Evolutionary conservation across 2,888 invertebrate species (phyloP), one percentile per base, ranked within the genome.

Genomic region (Sarcophaga carnaria): DNA sequence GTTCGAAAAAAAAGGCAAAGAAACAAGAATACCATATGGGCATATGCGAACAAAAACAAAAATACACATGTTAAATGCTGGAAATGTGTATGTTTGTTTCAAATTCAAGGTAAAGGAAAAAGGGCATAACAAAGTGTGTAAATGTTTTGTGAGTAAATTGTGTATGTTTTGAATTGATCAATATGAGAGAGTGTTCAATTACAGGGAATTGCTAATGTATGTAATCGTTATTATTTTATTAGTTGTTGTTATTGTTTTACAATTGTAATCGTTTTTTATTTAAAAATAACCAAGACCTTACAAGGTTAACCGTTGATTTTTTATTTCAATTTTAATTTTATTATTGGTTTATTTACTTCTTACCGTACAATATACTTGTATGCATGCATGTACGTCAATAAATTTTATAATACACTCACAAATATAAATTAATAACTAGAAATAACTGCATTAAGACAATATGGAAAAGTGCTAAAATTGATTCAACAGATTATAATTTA

Each of bases 241-340:
- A 62, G 54, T 64, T 76, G 66, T 67, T 27, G 27, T 59, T 59
- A 11, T 77, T 75, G 22, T 82, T 70, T 45, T n/a, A 49, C 74
- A 67, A 54, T 12, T 62, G 74, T 75, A 69, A 75, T 75, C 70
- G 59, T 80, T 84, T 75, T 63, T 74, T 37, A 37, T 75, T 80
- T 80, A 2, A 54, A 82, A 79, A 75, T 75, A 64, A 75, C 75
- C 69, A 84, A 80, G 79, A 75, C 79, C 79, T 70, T 75, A 64
- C 79, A 84, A 84, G 83, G 79, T 80, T 47, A 74, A n/a, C 3
- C 60, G 60, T 49, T 83, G 49, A 54, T 54, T 54, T 54, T 54
- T 54, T 54, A 14, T 54, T 54, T 54, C 54, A 37, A 37, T 37
- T 54, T 12, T 17, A 54, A 17, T 67, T 22, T 14, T 64, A 25